Percentiles rank a stretch among this genome's conserved stretches.
These are phyloP conservation scores for Vombatus ursinus DNA, from an alignment of 2,113 vertebrate species.

Conservation along the genomic window DNA sequence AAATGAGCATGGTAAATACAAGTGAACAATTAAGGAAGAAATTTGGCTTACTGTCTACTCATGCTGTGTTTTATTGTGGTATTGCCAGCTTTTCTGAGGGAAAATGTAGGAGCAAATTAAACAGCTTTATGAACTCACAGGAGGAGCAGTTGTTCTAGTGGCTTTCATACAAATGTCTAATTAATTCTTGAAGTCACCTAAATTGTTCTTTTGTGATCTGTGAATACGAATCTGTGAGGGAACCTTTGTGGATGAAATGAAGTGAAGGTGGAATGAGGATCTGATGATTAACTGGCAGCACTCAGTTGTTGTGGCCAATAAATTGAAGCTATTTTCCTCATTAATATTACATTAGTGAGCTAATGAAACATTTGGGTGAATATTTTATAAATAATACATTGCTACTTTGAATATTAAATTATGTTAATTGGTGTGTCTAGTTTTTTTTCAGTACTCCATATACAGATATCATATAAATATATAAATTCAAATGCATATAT, in stretches of 20 bases:
- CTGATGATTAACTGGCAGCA: conserved; percentile 82
- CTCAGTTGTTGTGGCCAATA: conserved; percentile 75
- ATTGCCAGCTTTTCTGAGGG: conserved; percentile 83
- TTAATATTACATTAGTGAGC: conserved; percentile 86
- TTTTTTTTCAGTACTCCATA: conserved; percentile 69
- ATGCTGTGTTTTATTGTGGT: conserved; percentile 81
- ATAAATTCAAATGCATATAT: conserved; percentile 69
- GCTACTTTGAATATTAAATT: conserved; percentile 84
- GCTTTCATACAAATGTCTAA: conserved; percentile 84
- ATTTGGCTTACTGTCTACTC: conserved; percentile 81
- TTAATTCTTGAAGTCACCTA: conserved; percentile 85
- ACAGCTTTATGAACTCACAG: conserved; percentile 83
- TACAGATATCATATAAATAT: conserved; percentile 65
- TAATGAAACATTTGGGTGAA: conserved; percentile 90
- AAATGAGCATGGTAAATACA: conserved; percentile 81
- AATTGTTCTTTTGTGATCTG: conserved; percentile 86
- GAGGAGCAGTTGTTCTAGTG: conserved; percentile 87
- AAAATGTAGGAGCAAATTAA: conserved; percentile 85
- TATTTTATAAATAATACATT: conserved; percentile 88
- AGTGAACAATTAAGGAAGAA: conserved; percentile 82
- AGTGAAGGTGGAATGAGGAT: conserved; percentile 72
- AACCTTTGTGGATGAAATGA: conserved; percentile 79
- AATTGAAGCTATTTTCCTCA: conserved; percentile 83
- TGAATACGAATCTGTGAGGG: conserved; percentile 81
- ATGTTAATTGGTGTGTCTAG: conserved; percentile 86